These are phyloP conservation scores for Hirtodrosophila duncani DNA, from an alignment of 2,888 invertebrate species.

Conservation along the genomic window DNA sequence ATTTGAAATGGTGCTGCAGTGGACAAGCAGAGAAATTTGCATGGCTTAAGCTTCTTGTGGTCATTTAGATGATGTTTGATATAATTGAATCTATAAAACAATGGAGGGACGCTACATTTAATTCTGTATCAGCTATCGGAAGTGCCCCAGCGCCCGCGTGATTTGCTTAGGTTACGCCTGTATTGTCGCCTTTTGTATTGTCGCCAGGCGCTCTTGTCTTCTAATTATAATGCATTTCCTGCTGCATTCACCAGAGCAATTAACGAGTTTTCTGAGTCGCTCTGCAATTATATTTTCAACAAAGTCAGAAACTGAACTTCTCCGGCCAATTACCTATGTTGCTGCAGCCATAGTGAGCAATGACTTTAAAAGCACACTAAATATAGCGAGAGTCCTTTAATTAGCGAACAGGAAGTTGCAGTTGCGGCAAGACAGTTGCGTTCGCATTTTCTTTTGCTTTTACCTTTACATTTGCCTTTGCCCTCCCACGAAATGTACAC, in stretches of 20 bases:
- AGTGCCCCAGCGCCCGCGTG: too few species aligned
- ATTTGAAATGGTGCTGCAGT: too few species aligned
- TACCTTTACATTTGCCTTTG: too few species aligned
- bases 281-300: constrained; percentile 31
- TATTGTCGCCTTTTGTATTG: not conserved
- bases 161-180: not conserved
- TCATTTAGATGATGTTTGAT: too few species aligned
- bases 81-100: too few species aligned
- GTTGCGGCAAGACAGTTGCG: constrained; percentile 21
- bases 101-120: too few species aligned
- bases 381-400: constrained; percentile 56
- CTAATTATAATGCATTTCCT: constrained; percentile 6
- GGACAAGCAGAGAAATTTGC: too few species aligned
- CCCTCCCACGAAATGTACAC: too few species aligned
- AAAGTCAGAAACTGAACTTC: constrained; percentile 37
- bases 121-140: too few species aligned
- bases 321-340: constrained; percentile 56
- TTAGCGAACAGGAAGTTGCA: constrained; percentile 51
- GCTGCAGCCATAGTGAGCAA: constrained; percentile 17
- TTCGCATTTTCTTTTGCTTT: constrained; percentile 14
- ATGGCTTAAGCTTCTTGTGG: constrained; percentile 19
- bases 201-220: too few species aligned
- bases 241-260: constrained; percentile 23
- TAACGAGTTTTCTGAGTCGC: constrained; percentile 23
- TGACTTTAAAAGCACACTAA: constrained; percentile 33